Percentiles rank a stretch among this genome's conserved stretches.
These are phyloP conservation scores for Aphrocallistes beatrix DNA, from an alignment of 37 sponge, comb jelly and placozoan genomes.

Conservation along the genomic window DNA sequence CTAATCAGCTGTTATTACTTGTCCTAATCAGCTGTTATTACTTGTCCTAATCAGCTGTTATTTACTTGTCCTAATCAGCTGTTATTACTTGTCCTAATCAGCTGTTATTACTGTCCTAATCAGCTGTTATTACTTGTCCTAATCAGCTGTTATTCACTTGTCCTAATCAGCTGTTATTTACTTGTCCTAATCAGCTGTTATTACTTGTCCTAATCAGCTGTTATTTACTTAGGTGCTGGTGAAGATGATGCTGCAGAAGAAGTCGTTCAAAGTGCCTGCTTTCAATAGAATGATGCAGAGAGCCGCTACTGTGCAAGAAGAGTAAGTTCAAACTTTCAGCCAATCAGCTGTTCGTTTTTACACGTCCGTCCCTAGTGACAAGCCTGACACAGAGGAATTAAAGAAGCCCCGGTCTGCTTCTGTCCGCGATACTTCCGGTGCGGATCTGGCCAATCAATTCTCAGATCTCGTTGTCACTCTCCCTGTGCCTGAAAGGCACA, in stretches of 20 bases:
- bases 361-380: background rate
- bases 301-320: background rate
- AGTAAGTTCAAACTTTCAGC: background rate
- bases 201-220: background rate
- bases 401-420: too few relatives aligned
- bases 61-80: too few relatives aligned
- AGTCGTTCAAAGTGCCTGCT: background rate
- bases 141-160: too few relatives aligned
- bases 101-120: too few relatives aligned
- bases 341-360: background rate
- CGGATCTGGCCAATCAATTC: background rate
- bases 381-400: background rate
- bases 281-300: background rate
- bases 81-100: too few relatives aligned
- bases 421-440: too few relatives aligned
- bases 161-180: too few relatives aligned
- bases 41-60: too few relatives aligned
- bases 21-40: too few relatives aligned
- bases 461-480: background rate
- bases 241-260: constrained; percentile 12
- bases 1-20: too few relatives aligned
- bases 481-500: background rate
- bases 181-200: too few relatives aligned
- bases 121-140: too few relatives aligned
- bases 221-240: background rate